Evolutionary conservation across 2,797 vertebrate genomes (phyloP), one percentile per base, ranked within the genome.

Genomic region (Triplophysa yarkandensis): DNA sequence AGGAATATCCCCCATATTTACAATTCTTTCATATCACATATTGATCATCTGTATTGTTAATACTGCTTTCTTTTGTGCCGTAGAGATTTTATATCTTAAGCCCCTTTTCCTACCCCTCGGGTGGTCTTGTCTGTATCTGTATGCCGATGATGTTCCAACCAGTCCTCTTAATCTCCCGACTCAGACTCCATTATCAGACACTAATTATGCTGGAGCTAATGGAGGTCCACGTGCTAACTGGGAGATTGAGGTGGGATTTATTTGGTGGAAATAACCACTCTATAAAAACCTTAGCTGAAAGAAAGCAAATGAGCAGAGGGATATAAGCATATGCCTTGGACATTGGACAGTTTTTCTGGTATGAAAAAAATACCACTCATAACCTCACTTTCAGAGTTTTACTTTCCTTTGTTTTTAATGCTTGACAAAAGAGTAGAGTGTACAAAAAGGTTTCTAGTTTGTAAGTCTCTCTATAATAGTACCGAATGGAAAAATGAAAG

Each of bases 161-260:
- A 77, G 78, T 83, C 55, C 78, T 84, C 80, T 85, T 88, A 83
- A 86, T 89, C 86, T 87, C 85, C 82, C 71, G 79, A 80, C 70
- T 85, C 83, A 81, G 84, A 86, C 86, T 86, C 86, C 82, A 84
- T 89, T 86, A 86, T 57, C 74, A 76, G 82, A 80, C 73, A 86
- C 83, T 90, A 87, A 90, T 88, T 87, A 82, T 83, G 80, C 81
- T 84, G 80, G 79, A 76, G 80, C 82, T 87, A 89, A 87, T 85
- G 78, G 77, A 82, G 81, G 74, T 63, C 70, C 74, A 66, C 78
- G 81, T 83, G 77, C 80, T 89, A 88, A 88, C 86, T 69, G 78
- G 78, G 43, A 65, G 36, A 48, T 75, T 76, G 81, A 81, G 77
- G 77, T 71, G 60, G 84, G 82, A 86, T 87, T 84, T 84, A 82